Base-by-base conservation (phyloP, 1,140 invertebrate genomes). In the Hylyphantes graminicola region DNA sequence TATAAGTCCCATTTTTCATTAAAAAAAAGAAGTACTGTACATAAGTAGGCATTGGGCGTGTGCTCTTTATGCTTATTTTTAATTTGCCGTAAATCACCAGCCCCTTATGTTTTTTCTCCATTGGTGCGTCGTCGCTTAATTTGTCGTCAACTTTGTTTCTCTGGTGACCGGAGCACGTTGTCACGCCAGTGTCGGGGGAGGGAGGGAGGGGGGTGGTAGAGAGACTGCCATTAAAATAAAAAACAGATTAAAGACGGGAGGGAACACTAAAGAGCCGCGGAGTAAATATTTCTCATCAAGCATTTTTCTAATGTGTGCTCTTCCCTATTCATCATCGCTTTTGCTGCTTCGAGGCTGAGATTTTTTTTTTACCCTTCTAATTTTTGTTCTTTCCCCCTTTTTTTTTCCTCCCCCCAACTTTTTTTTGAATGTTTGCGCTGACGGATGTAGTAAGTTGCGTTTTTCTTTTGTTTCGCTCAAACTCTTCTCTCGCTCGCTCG, bases 241-340 rank as follows among this genome's bases (percentile, higher is more conserved):
- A 65, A 77, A 61, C 17, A 65, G 35, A 77, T 17, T 57, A 74
- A 50, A 74, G 21, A 13, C 7, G n/a, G 13, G 54, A 57, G 50
- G 65, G 17, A 54, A 53, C 19, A 67, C 57, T 78, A 50, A 54
- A 35, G 55, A 55, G 59, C 77, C 13, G 10, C 13, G 68, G 35
- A 73, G 79, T 81, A 81, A 81, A 81, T 81, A 81, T 81, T 81
- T 81, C 79, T 73, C 77, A 79, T 79, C 65, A 79, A 79, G 65
- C 51, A 48, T 79, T 79, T 79, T 57, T 79, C 77, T 79, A 79
- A 79, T 81, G 79, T 81, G 79, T 73, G 59, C 63, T 48, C 64
- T 80, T 48, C 55, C 65, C 77, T 80, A 80, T 80, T 80, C 65
- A 80, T 80, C 77, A 80, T 80, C 77, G 53, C 19, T 65, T 65